These are phyloP conservation scores for Leptocoma aspasia DNA, from an alignment of 2,113 vertebrate genomes.

Conservation along the genomic window DNA sequence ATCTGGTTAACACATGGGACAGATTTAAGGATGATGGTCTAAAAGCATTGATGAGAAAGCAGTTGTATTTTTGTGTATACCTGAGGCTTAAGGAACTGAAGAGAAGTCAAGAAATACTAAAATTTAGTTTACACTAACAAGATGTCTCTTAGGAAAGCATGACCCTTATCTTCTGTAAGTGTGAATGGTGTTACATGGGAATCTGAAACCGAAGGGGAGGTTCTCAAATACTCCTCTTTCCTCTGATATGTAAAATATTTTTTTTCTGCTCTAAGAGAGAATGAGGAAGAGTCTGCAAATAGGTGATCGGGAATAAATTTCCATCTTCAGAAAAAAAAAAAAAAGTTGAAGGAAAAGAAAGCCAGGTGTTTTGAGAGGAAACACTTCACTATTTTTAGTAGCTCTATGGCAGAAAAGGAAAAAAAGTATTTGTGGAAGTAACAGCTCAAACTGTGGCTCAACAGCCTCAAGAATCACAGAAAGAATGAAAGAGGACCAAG, in stretches of 20 bases:
- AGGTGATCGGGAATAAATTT: background rate
- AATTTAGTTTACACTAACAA: background rate
- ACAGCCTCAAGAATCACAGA: background rate
- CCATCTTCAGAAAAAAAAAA: background rate
- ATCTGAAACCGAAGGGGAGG: background rate
- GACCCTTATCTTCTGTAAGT: background rate
- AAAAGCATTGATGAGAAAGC: background rate
- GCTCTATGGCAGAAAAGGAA: background rate
- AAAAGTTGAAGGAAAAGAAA: background rate
- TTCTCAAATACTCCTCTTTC: background rate
- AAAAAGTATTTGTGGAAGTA: background rate
- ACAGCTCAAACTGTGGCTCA: background rate
- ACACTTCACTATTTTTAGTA: background rate
- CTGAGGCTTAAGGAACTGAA: background rate
- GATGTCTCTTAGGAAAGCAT: background rate
- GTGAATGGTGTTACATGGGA: fast-evolving
- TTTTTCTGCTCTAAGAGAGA: background rate
- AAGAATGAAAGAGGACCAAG: background rate
- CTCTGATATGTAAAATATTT: background rate
- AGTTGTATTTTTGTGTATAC: background rate
- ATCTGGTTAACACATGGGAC: background rate
- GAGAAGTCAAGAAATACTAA: background rate
- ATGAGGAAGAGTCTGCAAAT: background rate
- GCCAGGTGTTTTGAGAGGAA: background rate
- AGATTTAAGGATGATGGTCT: background rate